These are phyloP conservation scores for Noctua pronuba DNA, from an alignment of 2,888 invertebrate species.

Conservation along the genomic window DNA sequence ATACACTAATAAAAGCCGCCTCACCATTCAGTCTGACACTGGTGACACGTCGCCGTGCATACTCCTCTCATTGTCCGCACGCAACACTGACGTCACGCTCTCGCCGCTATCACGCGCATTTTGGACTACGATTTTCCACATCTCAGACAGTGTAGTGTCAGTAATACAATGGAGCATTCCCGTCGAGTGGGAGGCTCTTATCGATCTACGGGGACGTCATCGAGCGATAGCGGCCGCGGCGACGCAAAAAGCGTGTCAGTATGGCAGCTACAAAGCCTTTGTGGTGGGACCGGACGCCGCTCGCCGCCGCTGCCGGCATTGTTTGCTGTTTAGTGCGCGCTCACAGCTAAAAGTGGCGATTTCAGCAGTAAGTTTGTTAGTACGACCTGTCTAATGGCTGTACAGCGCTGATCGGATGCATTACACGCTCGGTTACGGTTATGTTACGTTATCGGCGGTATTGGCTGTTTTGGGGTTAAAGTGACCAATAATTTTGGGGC, in stretches of 20 bases:
- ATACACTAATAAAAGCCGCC: slow-evolving; percentile 62
- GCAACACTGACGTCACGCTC: slow-evolving; percentile 71
- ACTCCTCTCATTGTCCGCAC: slow-evolving; percentile 65
- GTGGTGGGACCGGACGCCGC: slow-evolving; percentile 88
- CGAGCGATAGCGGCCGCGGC: slow-evolving; percentile 87
- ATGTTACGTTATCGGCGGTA: slow-evolving; percentile 53
- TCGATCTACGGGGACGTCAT: slow-evolving; percentile 90
- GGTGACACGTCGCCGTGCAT: slow-evolving; percentile 63
- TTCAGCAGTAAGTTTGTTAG: slow-evolving; percentile 80
- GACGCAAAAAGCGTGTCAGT: slow-evolving; percentile 90
- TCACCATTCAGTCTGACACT: slow-evolving; percentile 59
- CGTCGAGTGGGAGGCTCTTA: slow-evolving; percentile 89
- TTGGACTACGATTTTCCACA: slow-evolving; percentile 88
- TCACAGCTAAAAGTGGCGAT: slow-evolving; percentile 85
- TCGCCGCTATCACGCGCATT: slow-evolving; percentile 76
- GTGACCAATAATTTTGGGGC: slow-evolving; percentile 15
- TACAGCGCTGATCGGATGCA: slow-evolving; percentile 49
- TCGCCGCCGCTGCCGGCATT: slow-evolving; percentile 85
- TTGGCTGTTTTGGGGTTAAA: slow-evolving; percentile 29
- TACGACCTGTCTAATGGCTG: slow-evolving; percentile 71
- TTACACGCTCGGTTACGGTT: slow-evolving; percentile 63
- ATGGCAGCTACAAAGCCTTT: slow-evolving; percentile 88
- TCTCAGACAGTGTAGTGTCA: slow-evolving; percentile 88
- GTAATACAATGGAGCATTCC: slow-evolving; percentile 88
- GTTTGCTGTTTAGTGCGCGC: slow-evolving; percentile 88